These are phyloP conservation scores for Drosophila teissieri DNA, from an alignment of 1,140 invertebrate species.

Conservation along the genomic window DNA sequence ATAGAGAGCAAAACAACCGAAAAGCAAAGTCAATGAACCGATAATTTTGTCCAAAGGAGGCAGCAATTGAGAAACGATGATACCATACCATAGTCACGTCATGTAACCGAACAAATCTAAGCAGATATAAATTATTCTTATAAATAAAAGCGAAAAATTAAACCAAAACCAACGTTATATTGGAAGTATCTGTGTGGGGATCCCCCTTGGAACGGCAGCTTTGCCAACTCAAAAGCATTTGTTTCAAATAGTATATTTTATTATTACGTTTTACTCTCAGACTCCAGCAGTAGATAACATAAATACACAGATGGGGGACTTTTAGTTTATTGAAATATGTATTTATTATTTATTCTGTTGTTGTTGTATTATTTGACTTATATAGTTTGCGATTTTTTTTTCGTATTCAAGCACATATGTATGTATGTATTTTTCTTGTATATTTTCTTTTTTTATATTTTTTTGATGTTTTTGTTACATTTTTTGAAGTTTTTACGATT, in stretches of 20 bases:
- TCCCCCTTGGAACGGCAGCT: background rate
- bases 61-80: slow-evolving; percentile 46
- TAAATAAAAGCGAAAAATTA: slow-evolving; percentile 70
- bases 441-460: slow-evolving; percentile 52
- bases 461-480: slow-evolving; percentile 66
- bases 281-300: background rate
- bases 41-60: slow-evolving; percentile 13
- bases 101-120: slow-evolving; percentile 77
- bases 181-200: background rate
- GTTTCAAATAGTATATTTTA: too few species aligned
- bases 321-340: slow-evolving; percentile 83
- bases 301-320: background rate
- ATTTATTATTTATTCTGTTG: slow-evolving; percentile 69
- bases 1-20: slow-evolving; percentile 13
- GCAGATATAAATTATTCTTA: slow-evolving; percentile 84
- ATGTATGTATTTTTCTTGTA: slow-evolving; percentile 58
- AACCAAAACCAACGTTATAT: background rate
- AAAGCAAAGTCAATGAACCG: slow-evolving; percentile 35
- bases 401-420: slow-evolving; percentile 83
- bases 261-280: too few species aligned
- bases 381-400: slow-evolving; percentile 79
- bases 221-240: background rate
- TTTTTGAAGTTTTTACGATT: slow-evolving; percentile 60
- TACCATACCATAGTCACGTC: slow-evolving; percentile 82
- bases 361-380: slow-evolving; percentile 79